phyloP scores from a whole-genome alignment of 2,113 vertebrate species.

The Cavia aperea region DNA sequence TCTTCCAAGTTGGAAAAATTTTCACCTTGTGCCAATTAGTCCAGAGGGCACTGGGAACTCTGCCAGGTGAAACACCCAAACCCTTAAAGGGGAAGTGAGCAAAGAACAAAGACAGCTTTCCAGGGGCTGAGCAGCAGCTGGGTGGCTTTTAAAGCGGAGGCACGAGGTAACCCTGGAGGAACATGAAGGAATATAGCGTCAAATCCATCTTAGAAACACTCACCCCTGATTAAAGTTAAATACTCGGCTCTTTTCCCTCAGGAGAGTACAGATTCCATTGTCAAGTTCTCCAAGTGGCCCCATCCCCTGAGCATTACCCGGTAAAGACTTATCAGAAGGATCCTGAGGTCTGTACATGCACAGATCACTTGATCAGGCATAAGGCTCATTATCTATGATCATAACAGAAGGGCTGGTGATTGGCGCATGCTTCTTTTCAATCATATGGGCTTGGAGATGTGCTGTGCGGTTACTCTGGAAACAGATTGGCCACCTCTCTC shows the following conservation, averaged over 20 bases:
- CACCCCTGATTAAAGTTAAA: neutral
- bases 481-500: neutral
- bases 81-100: conserved; percentile 52
- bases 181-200: neutral
- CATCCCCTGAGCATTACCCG: neutral
- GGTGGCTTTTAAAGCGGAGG: neutral
- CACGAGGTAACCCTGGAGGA: neutral
- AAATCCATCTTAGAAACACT: neutral
- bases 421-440: neutral
- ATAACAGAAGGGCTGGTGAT: neutral
- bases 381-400: neutral
- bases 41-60: conserved; percentile 57
- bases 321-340: neutral
- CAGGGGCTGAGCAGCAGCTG: neutral
- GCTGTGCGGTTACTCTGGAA: neutral
- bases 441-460: neutral
- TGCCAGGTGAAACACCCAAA: neutral
- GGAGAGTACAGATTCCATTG: conserved; percentile 3
- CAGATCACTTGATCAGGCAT: neutral
- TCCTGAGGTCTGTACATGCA: neutral
- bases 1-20: conserved; percentile 52
- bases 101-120: neutral
- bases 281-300: neutral
- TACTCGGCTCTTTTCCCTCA: neutral
- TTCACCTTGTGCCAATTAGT: conserved; percentile 50